Conservation (phyloP, 2,797 vertebrate genomes). For the Heterohyrax brucei region DNA sequence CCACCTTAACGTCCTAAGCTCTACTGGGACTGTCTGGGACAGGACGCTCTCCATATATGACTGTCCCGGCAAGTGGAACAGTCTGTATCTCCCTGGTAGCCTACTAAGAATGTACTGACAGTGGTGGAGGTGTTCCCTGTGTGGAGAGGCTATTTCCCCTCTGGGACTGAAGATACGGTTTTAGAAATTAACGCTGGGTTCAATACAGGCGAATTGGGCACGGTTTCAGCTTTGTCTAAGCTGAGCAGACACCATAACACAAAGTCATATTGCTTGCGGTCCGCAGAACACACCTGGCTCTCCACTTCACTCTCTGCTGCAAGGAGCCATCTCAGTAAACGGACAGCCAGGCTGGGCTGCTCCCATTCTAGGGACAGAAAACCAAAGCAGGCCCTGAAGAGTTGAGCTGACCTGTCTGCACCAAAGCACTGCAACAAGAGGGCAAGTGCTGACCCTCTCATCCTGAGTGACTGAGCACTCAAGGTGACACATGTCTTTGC, state of each 20-base stretch:
- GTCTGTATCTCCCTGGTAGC: not conserved
- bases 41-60: not conserved
- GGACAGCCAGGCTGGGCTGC: not conserved
- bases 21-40: not conserved
- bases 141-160: not conserved
- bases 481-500: not conserved
- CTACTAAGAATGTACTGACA: not conserved
- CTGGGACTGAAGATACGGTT: not conserved
- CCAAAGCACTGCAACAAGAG: not conserved
- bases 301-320: too few species aligned
- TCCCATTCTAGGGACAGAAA: not conserved
- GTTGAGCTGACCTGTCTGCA: not conserved
- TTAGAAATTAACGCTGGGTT: constrained; percentile 3
- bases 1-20: not conserved
- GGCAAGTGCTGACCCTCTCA: not conserved
- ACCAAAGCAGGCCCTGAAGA: not conserved
- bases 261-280: not conserved
- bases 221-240: not conserved
- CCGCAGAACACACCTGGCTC: not conserved
- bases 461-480: not conserved
- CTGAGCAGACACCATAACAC: not conserved
- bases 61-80: not conserved
- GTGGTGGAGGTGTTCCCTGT: not conserved
- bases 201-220: not conserved
- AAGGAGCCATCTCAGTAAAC: not conserved